Percentiles rank a stretch among this genome's conserved stretches.
phyloP scores from a whole-genome alignment of 2,888 invertebrate genomes.

The Hypercompe scribonia region DNA sequence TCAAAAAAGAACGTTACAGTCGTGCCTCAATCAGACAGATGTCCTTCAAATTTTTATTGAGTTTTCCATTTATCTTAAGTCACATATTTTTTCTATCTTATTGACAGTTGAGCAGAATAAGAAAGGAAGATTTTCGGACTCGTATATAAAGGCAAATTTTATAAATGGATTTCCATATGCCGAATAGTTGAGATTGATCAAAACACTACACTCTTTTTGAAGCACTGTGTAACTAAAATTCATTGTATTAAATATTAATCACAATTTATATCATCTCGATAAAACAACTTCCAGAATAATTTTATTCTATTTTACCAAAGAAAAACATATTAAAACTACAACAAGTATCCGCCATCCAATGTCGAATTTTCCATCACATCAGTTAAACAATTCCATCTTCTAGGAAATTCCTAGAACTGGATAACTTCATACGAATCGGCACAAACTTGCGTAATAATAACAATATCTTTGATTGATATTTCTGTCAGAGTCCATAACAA shows the following conservation, averaged over 20 bases:
- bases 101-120: too few species aligned
- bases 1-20: too few species aligned
- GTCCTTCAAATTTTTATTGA: too few species aligned
- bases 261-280: too few species aligned
- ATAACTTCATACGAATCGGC: constrained; percentile 13
- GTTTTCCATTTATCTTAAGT: too few species aligned
- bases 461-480: constrained; percentile 53
- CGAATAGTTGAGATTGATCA: not conserved
- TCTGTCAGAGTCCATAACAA: constrained; percentile 45
- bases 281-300: not conserved
- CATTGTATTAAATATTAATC: too few species aligned
- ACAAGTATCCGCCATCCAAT: not conserved
- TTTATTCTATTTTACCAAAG: not conserved
- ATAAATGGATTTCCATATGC: not conserved
- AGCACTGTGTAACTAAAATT: too few species aligned
- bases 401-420: constrained; percentile 24
- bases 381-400: constrained; percentile 19
- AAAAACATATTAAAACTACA: not conserved
- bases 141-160: too few species aligned
- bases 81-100: too few species aligned
- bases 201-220: too few species aligned
- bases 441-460: constrained; percentile 38
- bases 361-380: not conserved
- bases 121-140: too few species aligned
- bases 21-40: too few species aligned